Base-by-base conservation (phyloP, 2,113 vertebrate genomes). In the Ondatra zibethicus region DNA sequence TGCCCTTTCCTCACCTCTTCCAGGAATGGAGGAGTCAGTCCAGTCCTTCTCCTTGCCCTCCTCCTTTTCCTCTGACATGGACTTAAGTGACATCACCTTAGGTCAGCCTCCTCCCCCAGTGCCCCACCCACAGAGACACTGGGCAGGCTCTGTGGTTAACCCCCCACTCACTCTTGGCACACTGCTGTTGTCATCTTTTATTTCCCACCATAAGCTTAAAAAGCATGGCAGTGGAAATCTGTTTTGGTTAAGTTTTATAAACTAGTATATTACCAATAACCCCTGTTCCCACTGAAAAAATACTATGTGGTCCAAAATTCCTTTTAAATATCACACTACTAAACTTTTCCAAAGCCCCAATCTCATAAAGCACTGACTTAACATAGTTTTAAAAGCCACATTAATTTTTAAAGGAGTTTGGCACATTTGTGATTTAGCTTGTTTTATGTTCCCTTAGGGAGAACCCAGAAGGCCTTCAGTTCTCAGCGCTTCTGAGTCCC, bases 251-350 rank as follows among this genome's bases (percentile, higher is more conserved):
- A 86, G 13, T 63, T 92, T 88, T 80, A 7, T 94, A 55, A 95
- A 78, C 5, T 10, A 68, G 33, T 50, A 72, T 77, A 52, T 97
- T 92, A 95, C 92, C 66, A 45, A 50, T 93, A 76, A 78, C 66
- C 72, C 47, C 17, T 82, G 68, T 76, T 55, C 88, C 68, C 78
- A 73, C 61, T 42, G 31, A 87, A 50, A 91, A 94, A 93, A 63
- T 58, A 91, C 58, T 50, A 90, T 6, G 33, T 4, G 25, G 63
- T 73, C 89, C 96, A 89, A 61, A 91, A 93, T 94, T 86, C 84
- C 66, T 95, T 95, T 89, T 86, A 93, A 89, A 91, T 89, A 90
- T 97, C 96, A 96, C 29, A 80, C 14, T 61, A 52, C 29, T 66
- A 61, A 91, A 68, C n/a, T 42, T 89, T 84, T 77, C 66, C 61